Conservation (phyloP, 2,113 vertebrate species). For the Thamnaconus septentrionalis region DNA sequence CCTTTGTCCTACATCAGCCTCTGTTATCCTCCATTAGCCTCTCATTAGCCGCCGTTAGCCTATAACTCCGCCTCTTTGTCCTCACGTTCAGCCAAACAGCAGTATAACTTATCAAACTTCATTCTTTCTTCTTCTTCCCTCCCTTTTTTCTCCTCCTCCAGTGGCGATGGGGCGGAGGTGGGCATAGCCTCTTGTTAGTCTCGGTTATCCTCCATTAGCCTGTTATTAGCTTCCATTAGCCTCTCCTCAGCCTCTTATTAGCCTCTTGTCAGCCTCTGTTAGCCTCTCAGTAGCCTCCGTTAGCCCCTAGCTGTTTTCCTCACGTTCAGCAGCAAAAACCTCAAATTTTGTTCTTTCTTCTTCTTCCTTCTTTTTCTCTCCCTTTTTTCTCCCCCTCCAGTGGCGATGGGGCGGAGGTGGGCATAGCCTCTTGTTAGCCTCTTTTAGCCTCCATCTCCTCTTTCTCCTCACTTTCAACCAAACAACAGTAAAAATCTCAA, state of each 20-base stretch:
- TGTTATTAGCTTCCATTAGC: too few species aligned
- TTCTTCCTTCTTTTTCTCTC: not conserved
- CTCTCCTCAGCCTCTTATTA: too few species aligned
- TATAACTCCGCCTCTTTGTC: not conserved
- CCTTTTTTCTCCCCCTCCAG: constrained; percentile 32
- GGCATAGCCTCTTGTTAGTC: constrained; percentile 1
- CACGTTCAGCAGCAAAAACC: not conserved
- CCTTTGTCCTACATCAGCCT: too few species aligned
- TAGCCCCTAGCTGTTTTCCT: not conserved
- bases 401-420: constrained; percentile 68
- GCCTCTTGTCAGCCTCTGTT: too few species aligned
- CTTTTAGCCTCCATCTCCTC: not conserved
- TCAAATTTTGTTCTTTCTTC: not conserved
- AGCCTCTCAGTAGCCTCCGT: too few species aligned
- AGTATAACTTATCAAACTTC: not conserved
- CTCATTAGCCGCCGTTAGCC: too few species aligned
- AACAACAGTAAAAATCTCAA: not conserved
- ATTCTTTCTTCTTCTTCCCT: not conserved
- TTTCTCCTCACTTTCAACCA: not conserved
- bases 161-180: constrained; percentile 68
- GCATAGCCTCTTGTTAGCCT: constrained; percentile 23
- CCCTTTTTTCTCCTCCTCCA: constrained; percentile 23
- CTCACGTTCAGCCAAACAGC: not conserved
- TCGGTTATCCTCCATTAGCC: too few species aligned
- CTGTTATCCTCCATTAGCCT: too few species aligned